Percentiles rank a stretch among this genome's conserved stretches.
These are phyloP conservation scores for Rhagonycha lutea DNA, from an alignment of 2,888 invertebrate species.

Conservation along the genomic window DNA sequence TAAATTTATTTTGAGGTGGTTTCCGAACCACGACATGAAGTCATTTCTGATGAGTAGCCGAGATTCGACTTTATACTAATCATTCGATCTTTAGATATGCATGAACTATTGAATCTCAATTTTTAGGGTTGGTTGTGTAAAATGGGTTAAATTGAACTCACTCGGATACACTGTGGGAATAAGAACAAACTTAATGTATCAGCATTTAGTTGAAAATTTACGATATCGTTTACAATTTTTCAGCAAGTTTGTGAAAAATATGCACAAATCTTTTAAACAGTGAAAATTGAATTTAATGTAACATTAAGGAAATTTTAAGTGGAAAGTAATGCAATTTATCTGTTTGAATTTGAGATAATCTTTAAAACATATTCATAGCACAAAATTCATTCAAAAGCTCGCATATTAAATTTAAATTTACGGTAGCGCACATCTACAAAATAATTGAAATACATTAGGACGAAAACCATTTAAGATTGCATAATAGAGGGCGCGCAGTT, in stretches of 20 bases:
- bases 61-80: too few species aligned
- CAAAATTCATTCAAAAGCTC: conserved; percentile 10
- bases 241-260: not conserved
- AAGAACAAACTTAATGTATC: not conserved
- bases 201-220: not conserved
- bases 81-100: too few species aligned
- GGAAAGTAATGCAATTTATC: not conserved
- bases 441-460: conserved; percentile 36
- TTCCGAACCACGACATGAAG: too few species aligned
- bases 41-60: too few species aligned
- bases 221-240: not conserved
- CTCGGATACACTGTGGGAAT: not conserved
- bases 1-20: too few species aligned
- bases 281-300: not conserved
- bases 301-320: not conserved
- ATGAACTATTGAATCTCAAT: too few species aligned
- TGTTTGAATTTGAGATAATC: conserved; percentile 2
- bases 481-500: conserved; percentile 30
- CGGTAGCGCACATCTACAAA: conserved; percentile 23
- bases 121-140: too few species aligned
- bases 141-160: not conserved
- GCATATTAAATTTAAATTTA: conserved; percentile 29
- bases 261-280: not conserved
- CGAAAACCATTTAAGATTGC: conserved; percentile 29
- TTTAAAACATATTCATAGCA: not conserved